Evolutionary conservation across 2,797 vertebrate species (phyloP), one percentile per base, ranked within the genome.

Genomic region (Mionectes olivaceus): DNA sequence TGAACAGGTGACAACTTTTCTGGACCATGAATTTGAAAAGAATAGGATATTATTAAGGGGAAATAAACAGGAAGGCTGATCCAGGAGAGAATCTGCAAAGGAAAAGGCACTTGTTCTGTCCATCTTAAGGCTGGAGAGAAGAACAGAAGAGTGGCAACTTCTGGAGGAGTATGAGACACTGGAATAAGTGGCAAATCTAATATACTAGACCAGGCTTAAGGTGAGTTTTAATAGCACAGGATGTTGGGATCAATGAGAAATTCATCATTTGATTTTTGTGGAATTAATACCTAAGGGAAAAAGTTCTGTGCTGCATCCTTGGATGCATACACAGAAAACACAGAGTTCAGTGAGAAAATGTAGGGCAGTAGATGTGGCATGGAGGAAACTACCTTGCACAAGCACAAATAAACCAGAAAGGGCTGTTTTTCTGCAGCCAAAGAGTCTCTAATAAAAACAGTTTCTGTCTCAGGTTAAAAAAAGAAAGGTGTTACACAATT

Each of bases 401-500:
- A 53, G n/a, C 56, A 35, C 47, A 19, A 70, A 69, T 33, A 78
- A 94, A 88, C 19, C 52, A 94, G 83, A 84, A 87, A 59, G 39
- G 25, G 49, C 77, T 94, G 59, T 50, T 94, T 93, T 77, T 71
- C 49, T 64, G 28, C 79, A 71, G 55, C 23, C 13, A 18, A 13
- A 9, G 15, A 59, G 50, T 44, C 60, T 61, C 64, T 70, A 82
- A 77, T 94, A 94, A 91, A 90, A 88, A 70, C 70, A 53, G 84
- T 75, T 91, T 92, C 77, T 90, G 91, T 94, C 80, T 95, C 77
- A 74, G 83, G 77, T 94, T 84, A 84, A 94, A 95, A 95, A 95
- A 89, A 85, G 49, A 57, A 81, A 94, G 69, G 91, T 84, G 89
- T 95, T 96, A 95, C 83, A 90, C 93, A 94, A 96, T 93, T 91